Conservation (phyloP, 2,888 invertebrate genomes). For the Lagria hirta region DNA sequence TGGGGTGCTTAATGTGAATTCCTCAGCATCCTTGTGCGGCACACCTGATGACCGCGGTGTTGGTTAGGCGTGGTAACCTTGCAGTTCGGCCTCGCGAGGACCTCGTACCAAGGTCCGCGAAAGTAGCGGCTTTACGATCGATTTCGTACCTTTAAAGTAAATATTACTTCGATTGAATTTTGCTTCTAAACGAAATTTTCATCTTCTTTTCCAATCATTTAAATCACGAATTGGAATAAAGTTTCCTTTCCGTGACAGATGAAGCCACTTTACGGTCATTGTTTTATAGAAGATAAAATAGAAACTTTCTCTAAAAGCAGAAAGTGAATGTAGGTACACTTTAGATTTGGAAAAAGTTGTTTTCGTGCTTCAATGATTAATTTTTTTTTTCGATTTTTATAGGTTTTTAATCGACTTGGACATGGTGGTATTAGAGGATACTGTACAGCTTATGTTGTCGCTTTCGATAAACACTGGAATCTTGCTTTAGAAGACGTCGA, state of each 20-base stretch:
- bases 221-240: no score
- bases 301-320: conserved; percentile 29
- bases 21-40: conserved; percentile 32
- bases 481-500: conserved; percentile 79
- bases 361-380: conserved; percentile 27
- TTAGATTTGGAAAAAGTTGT: conserved; percentile 26
- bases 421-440: conserved; percentile 74
- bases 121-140: conserved; percentile 35
- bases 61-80: conserved; percentile 51
- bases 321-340: conserved; percentile 34
- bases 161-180: not conserved
- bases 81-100: conserved; percentile 49
- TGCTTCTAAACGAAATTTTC: no score
- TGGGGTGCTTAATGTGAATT: conserved; percentile 15
- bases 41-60: conserved; percentile 44
- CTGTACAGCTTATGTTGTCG: conserved; percentile 75
- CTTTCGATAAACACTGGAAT: conserved; percentile 96
- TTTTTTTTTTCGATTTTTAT: conserved; percentile 37
- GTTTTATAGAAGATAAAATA: conserved; percentile 25
- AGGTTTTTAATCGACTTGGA: conserved; percentile 76
- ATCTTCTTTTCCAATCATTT: no score
- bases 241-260: conserved; percentile 27
- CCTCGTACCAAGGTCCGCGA: conserved; percentile 49
- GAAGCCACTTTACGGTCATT: conserved; percentile 18
- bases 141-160: conserved; percentile 15